These are phyloP conservation scores for Phyllotis vaccarum DNA, from an alignment of 2,797 vertebrate species.

Conservation along the genomic window DNA sequence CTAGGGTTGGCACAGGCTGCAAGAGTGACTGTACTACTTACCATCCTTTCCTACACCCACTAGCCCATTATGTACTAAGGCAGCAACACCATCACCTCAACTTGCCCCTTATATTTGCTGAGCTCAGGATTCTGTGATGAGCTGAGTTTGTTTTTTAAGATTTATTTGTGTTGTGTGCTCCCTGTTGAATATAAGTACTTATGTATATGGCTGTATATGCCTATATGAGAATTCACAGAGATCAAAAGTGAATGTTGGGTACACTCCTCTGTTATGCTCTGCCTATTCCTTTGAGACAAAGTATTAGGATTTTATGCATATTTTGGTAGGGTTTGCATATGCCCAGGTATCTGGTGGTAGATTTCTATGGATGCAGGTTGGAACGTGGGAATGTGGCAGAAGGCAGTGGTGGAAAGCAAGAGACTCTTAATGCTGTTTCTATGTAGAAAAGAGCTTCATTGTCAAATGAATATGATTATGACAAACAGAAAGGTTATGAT, in stretches of 20 bases:
- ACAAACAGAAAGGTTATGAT: no score
- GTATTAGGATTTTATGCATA: no score
- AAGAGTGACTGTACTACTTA: background rate
- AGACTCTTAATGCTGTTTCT: no score
- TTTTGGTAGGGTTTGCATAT: no score
- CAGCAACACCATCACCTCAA: background rate
- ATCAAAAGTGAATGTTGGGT: background rate
- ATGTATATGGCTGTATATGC: background rate
- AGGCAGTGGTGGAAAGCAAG: no score
- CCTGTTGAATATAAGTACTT: background rate
- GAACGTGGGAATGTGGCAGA: no score
- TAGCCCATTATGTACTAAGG: background rate
- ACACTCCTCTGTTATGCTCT: background rate
- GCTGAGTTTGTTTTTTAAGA: background rate
- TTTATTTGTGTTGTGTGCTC: background rate
- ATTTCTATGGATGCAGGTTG: no score
- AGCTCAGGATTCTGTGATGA: slow-evolving; percentile 17
- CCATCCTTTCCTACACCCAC: background rate
- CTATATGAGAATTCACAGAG: background rate
- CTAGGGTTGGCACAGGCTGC: background rate
- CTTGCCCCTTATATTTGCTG: background rate
- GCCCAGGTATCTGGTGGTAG: no score
- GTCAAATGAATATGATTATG: no score
- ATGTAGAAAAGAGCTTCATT: no score
- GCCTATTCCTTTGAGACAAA: background rate